These are phyloP conservation scores for Brachionus paranguensis DNA, from an alignment of 1,140 invertebrate genomes.

Conservation along the genomic window DNA sequence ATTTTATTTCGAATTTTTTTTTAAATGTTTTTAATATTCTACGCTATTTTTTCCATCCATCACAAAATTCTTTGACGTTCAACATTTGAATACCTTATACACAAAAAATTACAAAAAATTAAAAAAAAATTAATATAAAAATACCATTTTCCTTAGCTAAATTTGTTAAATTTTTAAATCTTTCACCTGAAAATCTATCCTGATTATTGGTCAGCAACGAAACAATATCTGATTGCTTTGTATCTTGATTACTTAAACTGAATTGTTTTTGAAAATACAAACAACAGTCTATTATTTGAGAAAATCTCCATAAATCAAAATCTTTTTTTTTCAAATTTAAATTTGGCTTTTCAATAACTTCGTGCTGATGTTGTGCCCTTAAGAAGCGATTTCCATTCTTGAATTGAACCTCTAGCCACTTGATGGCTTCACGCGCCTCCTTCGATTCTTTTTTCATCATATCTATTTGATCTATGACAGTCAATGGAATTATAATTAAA, in stretches of 20 bases:
- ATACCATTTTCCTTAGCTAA: not conserved
- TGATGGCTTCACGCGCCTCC: constrained; percentile 75
- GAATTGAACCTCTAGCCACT: constrained; percentile 80
- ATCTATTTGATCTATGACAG: constrained; percentile 76
- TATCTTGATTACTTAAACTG: not conserved
- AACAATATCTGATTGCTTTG: constrained; percentile 2
- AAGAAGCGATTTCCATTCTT: constrained; percentile 67
- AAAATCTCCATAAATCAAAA: constrained; percentile 1
- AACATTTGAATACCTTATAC: not conserved
- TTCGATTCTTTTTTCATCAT: constrained; percentile 70
- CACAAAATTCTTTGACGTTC: not conserved
- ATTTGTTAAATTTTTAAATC: not conserved
- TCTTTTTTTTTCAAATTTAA: constrained; percentile 30
- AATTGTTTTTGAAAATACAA: constrained; percentile 8
- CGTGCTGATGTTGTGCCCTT: not conserved
- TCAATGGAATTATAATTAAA: constrained; percentile 70
- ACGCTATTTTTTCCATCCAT: not conserved
- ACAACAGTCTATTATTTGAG: constrained; percentile 29
- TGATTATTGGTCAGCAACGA: not conserved
- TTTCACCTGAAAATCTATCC: not conserved
- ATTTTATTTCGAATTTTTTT: not conserved
- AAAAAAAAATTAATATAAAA: not conserved
- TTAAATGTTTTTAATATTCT: not conserved
- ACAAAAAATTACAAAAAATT: not conserved
- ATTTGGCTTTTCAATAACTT: not conserved